These are phyloP conservation scores for Paracanthobrama guichenoti DNA, from an alignment of 2,113 vertebrate genomes.

Conservation along the genomic window DNA sequence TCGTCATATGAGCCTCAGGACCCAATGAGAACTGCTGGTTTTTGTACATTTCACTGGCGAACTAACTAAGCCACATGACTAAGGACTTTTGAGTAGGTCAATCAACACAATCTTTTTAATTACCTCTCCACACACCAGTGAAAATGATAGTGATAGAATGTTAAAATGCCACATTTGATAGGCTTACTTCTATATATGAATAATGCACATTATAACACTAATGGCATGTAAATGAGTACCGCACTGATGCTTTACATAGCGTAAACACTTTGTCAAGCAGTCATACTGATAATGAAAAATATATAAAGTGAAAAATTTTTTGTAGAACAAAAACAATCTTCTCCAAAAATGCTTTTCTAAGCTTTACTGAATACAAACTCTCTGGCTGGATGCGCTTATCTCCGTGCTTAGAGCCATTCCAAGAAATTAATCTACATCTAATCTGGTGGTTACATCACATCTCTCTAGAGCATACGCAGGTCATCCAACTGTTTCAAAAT, in stretches of 20 bases:
- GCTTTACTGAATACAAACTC: background rate
- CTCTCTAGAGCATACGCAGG: background rate
- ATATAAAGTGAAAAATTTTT: background rate
- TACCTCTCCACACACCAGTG: background rate
- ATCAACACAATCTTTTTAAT: constrained; percentile 18
- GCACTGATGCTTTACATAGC: background rate
- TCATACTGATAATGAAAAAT: constrained; percentile 4
- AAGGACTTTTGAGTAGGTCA: constrained; percentile 12
- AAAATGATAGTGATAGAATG: background rate
- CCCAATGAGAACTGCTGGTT: background rate
- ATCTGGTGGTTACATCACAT: constrained; percentile 28
- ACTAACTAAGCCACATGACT: background rate
- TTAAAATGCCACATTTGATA: constrained; percentile 14
- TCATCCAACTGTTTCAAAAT: background rate
- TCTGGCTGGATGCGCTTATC: background rate
- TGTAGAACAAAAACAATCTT: background rate
- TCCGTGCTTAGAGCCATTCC: constrained; percentile 1
- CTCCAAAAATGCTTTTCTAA: background rate
- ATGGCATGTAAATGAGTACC: background rate
- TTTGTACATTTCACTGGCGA: background rate
- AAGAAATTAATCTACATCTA: constrained; percentile 29
- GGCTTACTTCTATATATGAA: background rate
- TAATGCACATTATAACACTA: background rate
- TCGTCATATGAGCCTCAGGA: background rate
- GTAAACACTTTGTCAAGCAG: background rate